phyloP scores from a whole-genome alignment of 2,113 vertebrate genomes.

The Cottus gobio region DNA sequence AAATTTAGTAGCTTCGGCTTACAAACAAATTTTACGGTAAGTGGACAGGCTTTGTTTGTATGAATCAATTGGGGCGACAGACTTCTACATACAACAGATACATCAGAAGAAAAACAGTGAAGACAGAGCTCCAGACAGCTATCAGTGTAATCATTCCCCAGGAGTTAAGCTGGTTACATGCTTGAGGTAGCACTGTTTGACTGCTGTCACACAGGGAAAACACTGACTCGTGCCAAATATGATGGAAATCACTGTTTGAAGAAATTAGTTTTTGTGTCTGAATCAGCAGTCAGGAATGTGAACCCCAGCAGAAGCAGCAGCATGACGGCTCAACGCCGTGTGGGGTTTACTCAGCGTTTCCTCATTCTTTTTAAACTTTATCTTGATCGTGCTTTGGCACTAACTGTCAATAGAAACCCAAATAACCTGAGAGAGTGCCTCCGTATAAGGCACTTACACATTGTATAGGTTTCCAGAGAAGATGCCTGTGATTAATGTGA shows the following conservation, averaged over 20 bases:
- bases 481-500: constrained; percentile 7
- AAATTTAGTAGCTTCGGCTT: no score
- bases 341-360: constrained; percentile 29
- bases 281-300: constrained; percentile 59
- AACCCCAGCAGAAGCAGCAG: constrained; percentile 22
- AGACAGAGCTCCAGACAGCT: constrained; percentile 8
- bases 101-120: neutral
- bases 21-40: no score
- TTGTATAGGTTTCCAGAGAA: constrained; percentile 29
- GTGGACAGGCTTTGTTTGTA: constrained; percentile 1
- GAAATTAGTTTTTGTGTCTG: neutral
- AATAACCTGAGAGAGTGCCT: constrained; percentile 2
- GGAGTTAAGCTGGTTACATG: constrained; percentile 37
- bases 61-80: constrained; percentile 7
- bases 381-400: neutral
- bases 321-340: neutral
- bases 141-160: constrained; percentile 45
- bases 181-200: constrained; percentile 34
- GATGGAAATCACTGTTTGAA: neutral
- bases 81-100: neutral
- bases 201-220: constrained; percentile 19
- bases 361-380: constrained; percentile 55
- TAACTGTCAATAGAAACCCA: constrained; percentile 28
- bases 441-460: neutral
- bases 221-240: constrained; percentile 18